Evolutionary conservation across 2,797 vertebrate genomes (phyloP).

Genomic region (Furcifer pardalis): DNA sequence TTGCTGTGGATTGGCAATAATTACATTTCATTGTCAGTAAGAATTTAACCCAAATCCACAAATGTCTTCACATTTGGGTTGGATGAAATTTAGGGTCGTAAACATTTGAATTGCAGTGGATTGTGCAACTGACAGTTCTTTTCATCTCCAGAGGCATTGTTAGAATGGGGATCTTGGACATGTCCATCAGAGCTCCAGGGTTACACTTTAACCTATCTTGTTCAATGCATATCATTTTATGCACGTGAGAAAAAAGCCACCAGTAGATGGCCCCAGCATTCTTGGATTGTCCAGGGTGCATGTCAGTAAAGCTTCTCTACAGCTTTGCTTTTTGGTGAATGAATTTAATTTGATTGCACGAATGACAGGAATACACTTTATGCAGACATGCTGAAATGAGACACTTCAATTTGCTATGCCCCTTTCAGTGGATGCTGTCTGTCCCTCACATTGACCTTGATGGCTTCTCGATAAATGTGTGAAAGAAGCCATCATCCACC

Average conservation of each 20-base stretch:
- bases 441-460: conserved; percentile 73
- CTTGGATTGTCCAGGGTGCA: conserved; percentile 61
- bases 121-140: too few species aligned
- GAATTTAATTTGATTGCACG: conserved; percentile 77
- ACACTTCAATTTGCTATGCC: conserved; percentile 75
- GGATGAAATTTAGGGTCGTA: not conserved
- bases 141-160: not conserved
- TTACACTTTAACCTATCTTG: not conserved
- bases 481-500: conserved; percentile 38
- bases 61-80: not conserved
- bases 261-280: conserved; percentile 80
- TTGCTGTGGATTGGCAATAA: not conserved
- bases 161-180: not conserved
- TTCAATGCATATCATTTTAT: rapidly evolving
- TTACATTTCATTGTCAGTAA: not conserved
- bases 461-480: conserved; percentile 46
- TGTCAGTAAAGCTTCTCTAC: conserved; percentile 36
- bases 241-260: conserved; percentile 36
- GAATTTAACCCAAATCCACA: not conserved
- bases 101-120: not conserved
- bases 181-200: not conserved
- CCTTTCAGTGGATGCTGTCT: conserved; percentile 62
- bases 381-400: conserved; percentile 77
- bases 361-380: conserved; percentile 74
- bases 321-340: conserved; percentile 66